Evolutionary conservation across 2,797 vertebrate genomes (phyloP), one percentile per base, ranked within the genome.

Genomic region (Betta splendens): DNA sequence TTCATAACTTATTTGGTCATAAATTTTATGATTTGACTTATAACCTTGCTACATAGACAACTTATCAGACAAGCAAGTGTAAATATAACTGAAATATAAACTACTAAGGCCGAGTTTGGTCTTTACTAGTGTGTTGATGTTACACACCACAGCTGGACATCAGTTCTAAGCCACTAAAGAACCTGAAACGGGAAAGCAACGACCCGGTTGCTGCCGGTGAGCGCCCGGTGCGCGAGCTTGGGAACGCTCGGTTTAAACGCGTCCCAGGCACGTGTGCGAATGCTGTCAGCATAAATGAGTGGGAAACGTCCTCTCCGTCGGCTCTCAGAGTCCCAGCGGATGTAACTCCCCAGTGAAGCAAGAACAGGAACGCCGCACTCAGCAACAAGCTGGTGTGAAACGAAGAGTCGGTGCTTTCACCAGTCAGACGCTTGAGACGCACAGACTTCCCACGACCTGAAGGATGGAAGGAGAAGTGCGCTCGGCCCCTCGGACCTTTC

Each of bases 331-430:
- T 18, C 32, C 42, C 40, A 45, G 54, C 63, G 47, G 81, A 75
- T 81, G 71, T 46, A 31, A 62, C 36, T 66, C 40, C 35, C 37
- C 3, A 4, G 16, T 59, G 31, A 69, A 66, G 72, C 66, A 73
- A 74, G 72, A 61, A 75, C 9, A 0, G 1, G 37, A 65, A 36
- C 16, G 10, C 23, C 40, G 43, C 22, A 68, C 72, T 87, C 84
- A 85, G 87, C 85, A 87, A 63, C 68, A 76, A 72, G 32, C 42
- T 28, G 21, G 25, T 72, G 85, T 44, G 77, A 90, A 89, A 87
- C 51, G 70, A 66, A 60, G 46, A 58, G 68, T 81, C 65, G 71
- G 73, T 64, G 56, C 9, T 87, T 86, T 80, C 38, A 37, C 15
- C 16, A 33, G 44, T 43, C 51, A 36, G 16, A 11, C 28, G 5